Base-by-base conservation (phyloP, 2,888 invertebrate genomes). In the Agriopis aurantiaria region DNA sequence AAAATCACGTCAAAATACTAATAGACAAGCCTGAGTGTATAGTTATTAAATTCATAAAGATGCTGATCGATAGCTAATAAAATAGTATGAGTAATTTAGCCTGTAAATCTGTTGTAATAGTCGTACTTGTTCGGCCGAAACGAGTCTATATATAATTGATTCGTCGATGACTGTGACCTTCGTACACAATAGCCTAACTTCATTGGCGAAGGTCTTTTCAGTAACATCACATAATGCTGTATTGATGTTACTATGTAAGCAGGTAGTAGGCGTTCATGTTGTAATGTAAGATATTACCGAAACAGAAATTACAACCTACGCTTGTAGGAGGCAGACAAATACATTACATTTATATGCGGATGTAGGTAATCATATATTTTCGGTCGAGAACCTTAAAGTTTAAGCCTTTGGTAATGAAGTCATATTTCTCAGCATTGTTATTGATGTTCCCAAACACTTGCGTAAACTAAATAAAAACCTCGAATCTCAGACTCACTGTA, bases 111-210 rank as follows among this genome's bases (percentile, higher is more conserved):
- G 56, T 56, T 56, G 64, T 75, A 72, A 70, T 69, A 71, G 74
- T 72, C 69, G 70, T 79, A 64, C 58, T 72, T 56, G 52, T 59
- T 61, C 58, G 66, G 51, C 66, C 43, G 53, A 56, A 71, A 73
- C 74, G 75, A 73, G 69, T 75, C 74, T 75, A 69, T 74, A 72
- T 71, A 73, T 78, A 77, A 75, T 72, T 76, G 70, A 75, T 77
- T 78, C 73, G 74, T 62, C 81, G 77, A 73, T 81, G 85, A 80
- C 85, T 80, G 61, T 80, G 82, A 82, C 85, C 90, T 90, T 90
- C 85, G 77, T 73, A 73, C 75, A 87, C 84, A 89, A 89, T 87
- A 76, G 82, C 68, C 76, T 57, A 81, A 84, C 79, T 82, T 80
- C 74, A 79, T 80, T 74, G 77, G 76, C 78, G 86, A 88, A 90